Base-by-base conservation (phyloP, 2,888 invertebrate genomes). In the Drosophila glabriapex region DNA sequence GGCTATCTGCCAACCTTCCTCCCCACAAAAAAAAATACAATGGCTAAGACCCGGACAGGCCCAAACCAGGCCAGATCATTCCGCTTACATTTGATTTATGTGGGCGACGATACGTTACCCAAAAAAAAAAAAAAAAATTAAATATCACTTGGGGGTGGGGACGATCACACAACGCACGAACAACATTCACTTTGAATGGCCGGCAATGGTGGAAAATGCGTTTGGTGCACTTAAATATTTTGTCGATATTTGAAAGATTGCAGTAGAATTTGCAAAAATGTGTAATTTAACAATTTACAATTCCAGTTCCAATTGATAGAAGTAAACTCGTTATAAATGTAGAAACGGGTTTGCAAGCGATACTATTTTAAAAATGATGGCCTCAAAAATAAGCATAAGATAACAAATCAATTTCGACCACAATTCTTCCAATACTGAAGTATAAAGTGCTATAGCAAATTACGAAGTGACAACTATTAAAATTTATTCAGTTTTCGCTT, bases 161-260 rank as follows among this genome's bases (percentile, higher is more conserved):
- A 62, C 65, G 68, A 80, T 71, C 68, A 76, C 25, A 76, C 71
- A 76, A 78, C 71, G 71, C 61, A 76, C 66, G 76, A 81, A 71
- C 84, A 86, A 89, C 89, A 84, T 89, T 89, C 89, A 86, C 89
- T 89, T 84, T 73, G 60, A 53, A 49, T 63, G 52, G 55, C 55
- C 58, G 49, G 64, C 71, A 70, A 83, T 83, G 71, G 75, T 75
- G 71, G 74, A 68, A 83, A 89, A 89, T 89, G 78, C 75, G 74
- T 75, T 82, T 50, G 60, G 10, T 49, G 49, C 65, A 58, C 68
- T 68, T 54, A 79, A 77, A 66, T 65, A 58, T 69, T 46, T 33
- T 55, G 58, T 55, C 54, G 41, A 41, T 68, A 62, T 37, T 37
- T 58, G 35, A 58, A 68, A 62, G 56, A 61, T 64, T 64, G 37